Base-by-base conservation (phyloP, 2,888 invertebrate genomes). In the Incurvaria masculella region DNA sequence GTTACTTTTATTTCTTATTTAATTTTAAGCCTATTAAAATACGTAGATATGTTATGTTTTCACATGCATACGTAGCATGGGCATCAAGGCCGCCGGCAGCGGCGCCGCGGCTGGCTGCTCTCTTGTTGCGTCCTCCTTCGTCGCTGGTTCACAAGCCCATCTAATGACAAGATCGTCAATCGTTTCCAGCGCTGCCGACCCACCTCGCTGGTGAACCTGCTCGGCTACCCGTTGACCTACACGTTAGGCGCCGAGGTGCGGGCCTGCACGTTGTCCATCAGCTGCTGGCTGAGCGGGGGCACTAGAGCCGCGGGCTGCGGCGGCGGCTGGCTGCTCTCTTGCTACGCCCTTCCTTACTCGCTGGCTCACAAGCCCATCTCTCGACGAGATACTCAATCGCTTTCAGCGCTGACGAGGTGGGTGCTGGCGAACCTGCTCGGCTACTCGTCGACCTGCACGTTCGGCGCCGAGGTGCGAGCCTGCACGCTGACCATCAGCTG, bases 261-360 rank as follows among this genome's bases (percentile, higher is more conserved):
- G 58, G 80, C 86, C 1, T 90, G 90, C 60, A 86, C 87, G 0
- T 68, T 90, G 46, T 81, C 88, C 3, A 68, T 90, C 42, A 82
- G 86, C 18, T 91, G 90, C 64, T 89, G 90, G 89, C 69, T 89
- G 54, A 82, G 83, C 23, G 89, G 89, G 1, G 89, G 89, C 14
- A 79, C 79, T 33, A 80, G 85, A 58, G 80, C 81, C 38, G 69
- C 83, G 21, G 86, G 87, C 19, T 88, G 88, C 54, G 87, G 87
- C 1, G 81, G 82, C 42, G 81, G 81, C 60, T 88, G 87, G 87
- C 69, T 89, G 42, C 85, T 88, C 57, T 84, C 88, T 0, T 90
- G 90, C 66, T 89, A 89, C 57, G 60, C 16, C 21, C 11, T n/a
- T 19, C 16, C 26, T n/a, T 26, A 43, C 39, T 27, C 11, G n/a